Base-by-base conservation (phyloP, 1,140 invertebrate species). In the Pemphigus obesinymphae region DNA sequence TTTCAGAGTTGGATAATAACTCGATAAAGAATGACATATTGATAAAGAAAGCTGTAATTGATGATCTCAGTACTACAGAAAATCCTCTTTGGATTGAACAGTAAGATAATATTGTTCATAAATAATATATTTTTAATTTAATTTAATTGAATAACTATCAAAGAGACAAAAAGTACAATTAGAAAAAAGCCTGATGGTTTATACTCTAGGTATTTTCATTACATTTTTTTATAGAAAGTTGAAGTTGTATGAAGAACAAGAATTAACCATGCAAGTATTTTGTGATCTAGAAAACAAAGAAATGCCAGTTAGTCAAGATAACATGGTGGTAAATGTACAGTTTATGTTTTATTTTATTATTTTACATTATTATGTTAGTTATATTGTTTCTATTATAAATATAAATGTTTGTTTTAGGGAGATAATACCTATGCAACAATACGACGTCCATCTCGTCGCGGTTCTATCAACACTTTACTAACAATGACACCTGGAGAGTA, bases 1-100 rank as follows among this genome's bases (percentile, higher is more conserved):
- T 82, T 80, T 81, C 53, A n/a, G 43, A 80, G 3, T 58, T 55
- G 29, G 76, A 70, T 23, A 83, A 82, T 83, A 63, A 48, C 34
- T 83, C 68, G 84, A 88, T 89, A 84, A 91, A 92, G 82, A 94
- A 93, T 81, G 93, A 95, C 85, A 92, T 92, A 66, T 86, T 95
- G n/a, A 94, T 94, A 26, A 92, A 94, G 80, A 91, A 94, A 82
- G 90, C 93, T 83, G 93, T 95, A 55, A 91, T 95, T 37, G 93
- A 95, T 85, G 93, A 95, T 85, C 87, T 95, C 15, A 93, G 93
- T 84, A 95, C 93, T 3, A 97, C 95, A 0, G 95, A 97, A 87
- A 97, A 97, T 90, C 95, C 95, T 0, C 88, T 97, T 1, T 97
- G 95, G 95, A 93, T 96, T 63, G 95, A 97, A 89, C 95, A 95